These are phyloP conservation scores for Oxytorus armatus DNA, from an alignment of 2,888 invertebrate species.

Conservation along the genomic window DNA sequence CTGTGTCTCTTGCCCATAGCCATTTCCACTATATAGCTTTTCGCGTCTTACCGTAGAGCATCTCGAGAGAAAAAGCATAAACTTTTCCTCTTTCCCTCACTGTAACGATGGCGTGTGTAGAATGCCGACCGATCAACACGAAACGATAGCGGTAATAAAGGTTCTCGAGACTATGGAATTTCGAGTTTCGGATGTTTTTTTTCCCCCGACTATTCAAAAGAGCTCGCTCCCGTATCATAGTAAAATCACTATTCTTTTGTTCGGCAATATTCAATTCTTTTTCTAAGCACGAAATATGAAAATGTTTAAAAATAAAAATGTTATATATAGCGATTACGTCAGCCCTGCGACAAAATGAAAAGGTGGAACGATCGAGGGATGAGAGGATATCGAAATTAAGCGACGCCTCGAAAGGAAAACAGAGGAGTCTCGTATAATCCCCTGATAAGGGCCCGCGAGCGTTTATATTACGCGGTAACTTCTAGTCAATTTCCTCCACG, in stretches of 20 bases:
- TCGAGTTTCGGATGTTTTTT: too few species aligned
- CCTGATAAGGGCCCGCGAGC: conserved; percentile 69
- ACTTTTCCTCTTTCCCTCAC: too few species aligned
- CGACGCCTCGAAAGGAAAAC: conserved; percentile 73
- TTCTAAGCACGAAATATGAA: neutral
- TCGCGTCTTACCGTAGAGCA: neutral
- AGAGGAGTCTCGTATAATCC: conserved; percentile 77
- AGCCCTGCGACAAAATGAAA: neutral
- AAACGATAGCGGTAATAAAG: conserved; percentile 44
- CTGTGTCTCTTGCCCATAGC: neutral
- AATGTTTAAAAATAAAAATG: neutral
- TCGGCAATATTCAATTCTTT: too few species aligned
- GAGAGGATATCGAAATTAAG: conserved; percentile 55
- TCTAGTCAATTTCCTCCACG: conserved; percentile 74
- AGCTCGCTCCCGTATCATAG: too few species aligned
- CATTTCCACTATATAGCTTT: conserved; percentile 9
- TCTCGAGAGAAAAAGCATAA: too few species aligned
- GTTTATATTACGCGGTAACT: conserved; percentile 71
- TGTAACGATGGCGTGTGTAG: conserved; percentile 20
- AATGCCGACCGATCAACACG: conserved; percentile 17
- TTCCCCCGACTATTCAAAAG: too few species aligned
- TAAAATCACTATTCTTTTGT: too few species aligned
- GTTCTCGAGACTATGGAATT: neutral
- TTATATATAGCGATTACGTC: neutral
- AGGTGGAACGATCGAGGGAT: conserved; percentile 21